phyloP scores from a whole-genome alignment of 2,113 vertebrate genomes.

The Paratilapia polleni region DNA sequence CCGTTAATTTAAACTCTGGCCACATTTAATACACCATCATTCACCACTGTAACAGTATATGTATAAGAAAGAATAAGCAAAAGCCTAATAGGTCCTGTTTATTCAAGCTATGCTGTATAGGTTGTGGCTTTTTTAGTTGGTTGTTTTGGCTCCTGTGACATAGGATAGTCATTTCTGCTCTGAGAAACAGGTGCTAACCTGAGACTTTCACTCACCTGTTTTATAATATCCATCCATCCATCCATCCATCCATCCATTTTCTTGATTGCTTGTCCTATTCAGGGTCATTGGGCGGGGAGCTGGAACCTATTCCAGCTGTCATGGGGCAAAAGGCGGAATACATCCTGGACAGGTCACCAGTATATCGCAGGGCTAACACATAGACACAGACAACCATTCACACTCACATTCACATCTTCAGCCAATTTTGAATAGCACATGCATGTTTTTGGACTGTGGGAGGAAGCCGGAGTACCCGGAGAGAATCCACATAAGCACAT shows the following conservation, averaged over 20 bases:
- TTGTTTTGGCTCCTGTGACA: background rate
- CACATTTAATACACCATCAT: background rate
- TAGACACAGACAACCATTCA: background rate
- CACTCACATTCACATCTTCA: too few relatives aligned
- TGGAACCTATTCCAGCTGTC: too few relatives aligned
- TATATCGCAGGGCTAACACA: background rate
- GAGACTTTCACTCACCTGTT: background rate
- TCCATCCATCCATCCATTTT: background rate
- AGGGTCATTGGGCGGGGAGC: too few relatives aligned
- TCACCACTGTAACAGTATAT: background rate
- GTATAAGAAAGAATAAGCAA: background rate
- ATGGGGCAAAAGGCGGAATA: too few relatives aligned
- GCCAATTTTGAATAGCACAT: background rate
- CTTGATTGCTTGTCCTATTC: background rate
- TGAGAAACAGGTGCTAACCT: background rate
- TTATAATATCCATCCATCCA: background rate
- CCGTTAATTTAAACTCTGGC: background rate
- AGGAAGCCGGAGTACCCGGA: background rate
- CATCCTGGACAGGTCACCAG: background rate
- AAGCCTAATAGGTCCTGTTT: background rate
- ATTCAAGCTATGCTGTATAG: background rate
- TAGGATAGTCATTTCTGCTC: background rate
- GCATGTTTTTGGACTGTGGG: background rate
- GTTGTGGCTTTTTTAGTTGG: too few relatives aligned
- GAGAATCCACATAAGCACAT: too few relatives aligned